Evolutionary conservation across 1,140 invertebrate genomes (phyloP).

Genomic region (Hormaphis cornu): DNA sequence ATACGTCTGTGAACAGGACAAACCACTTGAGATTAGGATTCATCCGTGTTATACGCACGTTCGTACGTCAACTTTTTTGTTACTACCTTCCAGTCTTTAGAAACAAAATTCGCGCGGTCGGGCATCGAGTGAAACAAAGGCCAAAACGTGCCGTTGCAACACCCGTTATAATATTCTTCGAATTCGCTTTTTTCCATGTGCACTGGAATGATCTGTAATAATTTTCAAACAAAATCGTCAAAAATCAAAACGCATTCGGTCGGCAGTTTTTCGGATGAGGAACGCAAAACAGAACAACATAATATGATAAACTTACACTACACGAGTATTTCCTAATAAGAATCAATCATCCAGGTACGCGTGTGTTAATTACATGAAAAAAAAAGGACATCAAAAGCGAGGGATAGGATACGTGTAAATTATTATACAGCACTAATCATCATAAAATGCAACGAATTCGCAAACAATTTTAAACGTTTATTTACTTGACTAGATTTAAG

Average conservation of each 20-base stretch:
- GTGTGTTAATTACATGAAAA: background rate
- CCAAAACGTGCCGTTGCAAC: conserved; percentile 86
- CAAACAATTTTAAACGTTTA: background rate
- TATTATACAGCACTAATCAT: too few relatives aligned
- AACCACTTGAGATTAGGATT: background rate
- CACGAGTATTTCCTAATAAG: too few relatives aligned
- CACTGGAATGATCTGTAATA: conserved; percentile 65
- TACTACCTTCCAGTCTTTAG: conserved; percentile 62
- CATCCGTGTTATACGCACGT: background rate
- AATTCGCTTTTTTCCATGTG: conserved; percentile 63
- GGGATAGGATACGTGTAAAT: too few relatives aligned
- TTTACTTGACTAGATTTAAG: conserved; percentile 66
- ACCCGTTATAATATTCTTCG: conserved; percentile 82
- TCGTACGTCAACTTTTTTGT: background rate
- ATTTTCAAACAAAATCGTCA: conserved; percentile 20
- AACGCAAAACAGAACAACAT: background rate
- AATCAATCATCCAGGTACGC: background rate
- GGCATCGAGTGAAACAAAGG: conserved; percentile 86
- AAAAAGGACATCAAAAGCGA: background rate
- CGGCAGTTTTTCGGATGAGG: background rate
- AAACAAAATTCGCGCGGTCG: conserved; percentile 63
- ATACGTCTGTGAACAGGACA: conserved; percentile 50
- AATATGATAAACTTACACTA: background rate
- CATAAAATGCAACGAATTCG: background rate
- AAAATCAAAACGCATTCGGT: background rate